Base-by-base conservation (phyloP, 35 echinoderm and acorn worm genomes). In the Eucidaris tribuloides region DNA sequence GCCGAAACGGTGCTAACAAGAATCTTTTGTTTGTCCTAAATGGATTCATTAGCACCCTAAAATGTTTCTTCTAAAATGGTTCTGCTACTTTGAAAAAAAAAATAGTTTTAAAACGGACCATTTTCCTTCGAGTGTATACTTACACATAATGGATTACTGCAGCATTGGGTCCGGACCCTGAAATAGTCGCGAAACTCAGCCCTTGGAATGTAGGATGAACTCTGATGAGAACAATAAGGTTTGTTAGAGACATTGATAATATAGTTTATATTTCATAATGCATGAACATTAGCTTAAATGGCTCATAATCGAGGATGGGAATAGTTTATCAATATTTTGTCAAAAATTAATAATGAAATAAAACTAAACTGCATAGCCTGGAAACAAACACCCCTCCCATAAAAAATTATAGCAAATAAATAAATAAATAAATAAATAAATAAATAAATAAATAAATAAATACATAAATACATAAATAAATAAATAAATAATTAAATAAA, bases 121-220 rank as follows among this genome's bases (percentile, higher is more conserved):
- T n/a, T n/a, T n/a, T n/a, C n/a, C n/a, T n/a, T 72, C 5, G 3
- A 72, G 29, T 32, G 41, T 32, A 2, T 7, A 2, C 66, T 34
- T 32, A 49, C 79, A 35, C 62, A 39, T 81, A 81, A 58, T 83
- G 80, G 28, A 83, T 83, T 20, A 83, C 58, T 2, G 80, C 80
- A 23, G 30, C 80, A 42, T 83, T 83, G 44, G 80, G 31, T n/a
- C 80, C 80, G 46, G 65, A 83, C 15, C 57, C 80, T 3, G 80
- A 18, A 3, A 83, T 83, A 17, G 80, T 24, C 46, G 37, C 58
- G 37, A 83, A 83, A 64, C 80, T 83, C 6, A 83, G 80, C 7
- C 55, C 64, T 65, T 23, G 23, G 52, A 60, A 52, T 57, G 22
- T 81, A 49, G 1, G 28, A 24, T 18, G 39, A 35, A 17, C 62